Evolutionary conservation across 2,888 invertebrate genomes (phyloP).

Genomic region (Vesta saturnalis): DNA sequence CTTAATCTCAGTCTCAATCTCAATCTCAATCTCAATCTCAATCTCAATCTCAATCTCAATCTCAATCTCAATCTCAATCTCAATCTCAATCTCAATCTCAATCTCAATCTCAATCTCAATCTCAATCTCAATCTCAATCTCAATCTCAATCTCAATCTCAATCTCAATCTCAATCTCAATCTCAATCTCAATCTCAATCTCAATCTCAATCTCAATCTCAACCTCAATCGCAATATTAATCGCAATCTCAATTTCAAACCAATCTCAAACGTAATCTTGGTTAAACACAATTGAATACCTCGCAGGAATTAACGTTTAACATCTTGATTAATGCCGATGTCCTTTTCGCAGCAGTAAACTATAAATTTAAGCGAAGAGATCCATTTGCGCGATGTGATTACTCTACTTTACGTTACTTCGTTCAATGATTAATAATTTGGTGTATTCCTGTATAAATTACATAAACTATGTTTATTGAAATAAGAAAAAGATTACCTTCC

Average conservation of each 20-base stretch:
- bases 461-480: too few relatives aligned
- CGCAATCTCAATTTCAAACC: not conserved
- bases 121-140: not conserved
- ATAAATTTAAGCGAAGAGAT: too few relatives aligned
- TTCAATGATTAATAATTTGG: too few relatives aligned
- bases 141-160: not conserved
- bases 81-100: not conserved
- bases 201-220: not conserved
- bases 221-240: not conserved
- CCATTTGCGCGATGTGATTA: too few relatives aligned
- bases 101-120: not conserved
- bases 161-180: not conserved
- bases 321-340: too few relatives aligned
- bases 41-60: not conserved
- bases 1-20: not conserved
- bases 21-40: not conserved
- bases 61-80: not conserved
- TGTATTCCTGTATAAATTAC: too few relatives aligned
- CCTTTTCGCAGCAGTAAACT: too few relatives aligned
- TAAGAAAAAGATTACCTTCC: too few relatives aligned
- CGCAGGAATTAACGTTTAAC: too few relatives aligned
- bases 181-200: not conserved
- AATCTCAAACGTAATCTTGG: too few relatives aligned
- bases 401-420: too few relatives aligned
- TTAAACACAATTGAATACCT: too few relatives aligned